Percentiles rank a stretch among this genome's conserved stretches.
phyloP scores from a whole-genome alignment of 1,140 invertebrate species.

The Lordiphosa stackelbergi region DNA sequence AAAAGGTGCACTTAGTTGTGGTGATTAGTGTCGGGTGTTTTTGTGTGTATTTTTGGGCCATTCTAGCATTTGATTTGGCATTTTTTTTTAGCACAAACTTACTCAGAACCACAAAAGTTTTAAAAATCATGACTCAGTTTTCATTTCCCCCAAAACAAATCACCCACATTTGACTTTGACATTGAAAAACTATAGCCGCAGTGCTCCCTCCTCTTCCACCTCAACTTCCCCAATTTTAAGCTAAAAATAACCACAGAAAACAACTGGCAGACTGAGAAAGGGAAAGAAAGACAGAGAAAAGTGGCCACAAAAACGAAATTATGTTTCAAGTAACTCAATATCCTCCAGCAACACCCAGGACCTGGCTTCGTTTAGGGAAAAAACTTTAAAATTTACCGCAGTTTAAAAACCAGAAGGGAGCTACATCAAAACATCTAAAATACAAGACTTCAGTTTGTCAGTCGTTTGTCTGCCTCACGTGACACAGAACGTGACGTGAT shows the following conservation, averaged over 20 bases:
- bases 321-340: slow-evolving; percentile 69
- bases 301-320: slow-evolving; percentile 65
- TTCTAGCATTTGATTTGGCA: no score
- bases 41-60: slow-evolving; percentile 30
- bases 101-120: no score
- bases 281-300: slow-evolving; percentile 28
- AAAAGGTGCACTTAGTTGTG: slow-evolving; percentile 10
- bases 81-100: no score
- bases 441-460: slow-evolving; percentile 41
- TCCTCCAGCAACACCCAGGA: slow-evolving; percentile 19
- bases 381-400: slow-evolving; percentile 58
- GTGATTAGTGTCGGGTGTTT: slow-evolving; percentile 24
- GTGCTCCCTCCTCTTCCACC: slow-evolving; percentile 5
- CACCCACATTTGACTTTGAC: slow-evolving; percentile 51
- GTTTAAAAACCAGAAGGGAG: slow-evolving; percentile 38
- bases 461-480: slow-evolving; percentile 62
- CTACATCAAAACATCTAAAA: slow-evolving; percentile 14
- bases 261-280: no score
- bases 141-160: slow-evolving; percentile 3
- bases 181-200: slow-evolving; percentile 60
- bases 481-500: slow-evolving; percentile 36
- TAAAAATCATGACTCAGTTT: no score
- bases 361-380: slow-evolving; percentile 4
- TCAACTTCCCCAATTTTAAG: slow-evolving; percentile 6
- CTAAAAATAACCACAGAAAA: slow-evolving; percentile 61